Evolutionary conservation across 2,113 vertebrate species (phyloP).

Genomic region (Microtus oregoni): DNA sequence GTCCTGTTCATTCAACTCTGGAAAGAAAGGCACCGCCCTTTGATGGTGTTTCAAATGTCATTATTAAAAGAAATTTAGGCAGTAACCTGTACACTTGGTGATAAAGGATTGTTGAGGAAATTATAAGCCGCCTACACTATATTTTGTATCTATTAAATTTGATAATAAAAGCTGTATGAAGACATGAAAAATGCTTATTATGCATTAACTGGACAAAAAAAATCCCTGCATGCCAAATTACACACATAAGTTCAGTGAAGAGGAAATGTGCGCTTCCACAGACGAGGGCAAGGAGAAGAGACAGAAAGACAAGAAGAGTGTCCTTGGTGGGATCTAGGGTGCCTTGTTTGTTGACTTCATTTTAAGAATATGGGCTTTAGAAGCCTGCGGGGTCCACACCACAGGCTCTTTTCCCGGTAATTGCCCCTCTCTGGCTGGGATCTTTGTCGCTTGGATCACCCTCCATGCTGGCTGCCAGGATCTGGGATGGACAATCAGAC

Average conservation of each 20-base stretch:
- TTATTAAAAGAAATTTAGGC: background rate
- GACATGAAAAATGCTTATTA: background rate
- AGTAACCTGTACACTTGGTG: background rate
- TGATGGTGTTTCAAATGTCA: background rate
- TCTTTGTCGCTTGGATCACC: background rate
- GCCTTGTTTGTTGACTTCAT: background rate
- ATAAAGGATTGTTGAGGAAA: background rate
- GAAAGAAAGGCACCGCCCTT: background rate
- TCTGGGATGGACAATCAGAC: background rate
- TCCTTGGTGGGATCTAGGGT: background rate
- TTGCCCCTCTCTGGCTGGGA: background rate
- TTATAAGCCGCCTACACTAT: background rate
- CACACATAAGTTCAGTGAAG: background rate
- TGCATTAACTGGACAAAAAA: background rate
- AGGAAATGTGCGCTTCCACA: background rate
- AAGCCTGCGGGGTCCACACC: too few relatives aligned
- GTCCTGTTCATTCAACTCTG: background rate
- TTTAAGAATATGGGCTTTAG: background rate
- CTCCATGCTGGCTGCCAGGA: too few relatives aligned
- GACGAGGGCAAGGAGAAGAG: background rate
- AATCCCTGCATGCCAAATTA: background rate
- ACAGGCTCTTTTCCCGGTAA: background rate
- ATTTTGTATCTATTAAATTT: constrained; percentile 18
- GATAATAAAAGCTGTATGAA: background rate
- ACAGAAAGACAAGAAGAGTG: background rate